phyloP scores from a whole-genome alignment of 2,888 invertebrate genomes.

The Eilema griseolum region DNA sequence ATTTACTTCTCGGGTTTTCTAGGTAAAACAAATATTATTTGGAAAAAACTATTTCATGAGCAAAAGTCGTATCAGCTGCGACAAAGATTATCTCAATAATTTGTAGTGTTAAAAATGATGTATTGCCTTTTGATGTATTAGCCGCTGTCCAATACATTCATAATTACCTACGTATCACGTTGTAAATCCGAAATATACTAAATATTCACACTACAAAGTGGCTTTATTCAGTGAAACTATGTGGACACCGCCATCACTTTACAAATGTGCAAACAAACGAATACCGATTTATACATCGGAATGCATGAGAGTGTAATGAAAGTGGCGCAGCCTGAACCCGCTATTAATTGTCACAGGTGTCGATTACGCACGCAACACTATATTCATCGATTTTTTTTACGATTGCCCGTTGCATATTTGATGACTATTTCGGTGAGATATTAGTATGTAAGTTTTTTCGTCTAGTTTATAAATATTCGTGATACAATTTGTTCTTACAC shows the following conservation, averaged over 20 bases:
- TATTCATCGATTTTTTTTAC: constrained; percentile 63
- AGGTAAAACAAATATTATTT: too few relatives aligned
- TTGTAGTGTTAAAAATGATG: too few relatives aligned
- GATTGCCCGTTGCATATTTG: constrained; percentile 50
- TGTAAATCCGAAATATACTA: constrained; percentile 32
- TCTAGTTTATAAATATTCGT: neutral
- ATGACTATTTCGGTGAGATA: constrained; percentile 36
- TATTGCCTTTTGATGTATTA: too few relatives aligned
- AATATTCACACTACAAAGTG: constrained; percentile 25
- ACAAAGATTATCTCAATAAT: too few relatives aligned
- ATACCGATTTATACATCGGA: constrained; percentile 44
- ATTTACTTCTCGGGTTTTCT: neutral
- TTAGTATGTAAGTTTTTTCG: neutral
- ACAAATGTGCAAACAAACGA: constrained; percentile 50
- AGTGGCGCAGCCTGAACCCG: constrained; percentile 57
- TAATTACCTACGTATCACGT: neutral
- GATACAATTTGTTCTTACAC: neutral
- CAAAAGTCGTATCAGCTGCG: too few relatives aligned
- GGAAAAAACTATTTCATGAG: too few relatives aligned
- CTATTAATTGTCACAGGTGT: constrained; percentile 80
- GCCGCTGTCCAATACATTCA: too few relatives aligned
- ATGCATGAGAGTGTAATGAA: constrained; percentile 61
- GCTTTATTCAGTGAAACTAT: constrained; percentile 30
- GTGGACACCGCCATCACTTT: constrained; percentile 37
- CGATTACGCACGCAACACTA: constrained; percentile 67